These are phyloP conservation scores for Rhamnusium bicolor DNA, from an alignment of 2,888 invertebrate genomes.

Conservation along the genomic window DNA sequence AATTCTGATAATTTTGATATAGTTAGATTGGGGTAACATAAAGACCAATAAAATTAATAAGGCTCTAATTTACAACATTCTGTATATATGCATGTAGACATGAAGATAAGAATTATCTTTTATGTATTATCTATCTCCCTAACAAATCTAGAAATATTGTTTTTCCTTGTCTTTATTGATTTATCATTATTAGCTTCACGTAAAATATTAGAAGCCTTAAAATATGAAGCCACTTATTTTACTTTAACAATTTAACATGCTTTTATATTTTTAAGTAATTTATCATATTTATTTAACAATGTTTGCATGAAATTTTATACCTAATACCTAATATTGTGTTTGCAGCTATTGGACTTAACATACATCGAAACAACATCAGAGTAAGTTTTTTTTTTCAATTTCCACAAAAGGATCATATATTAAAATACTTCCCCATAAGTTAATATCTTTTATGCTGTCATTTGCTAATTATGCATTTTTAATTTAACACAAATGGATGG, in stretches of 20 bases:
- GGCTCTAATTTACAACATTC: background rate
- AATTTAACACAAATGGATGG: background rate
- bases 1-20: background rate
- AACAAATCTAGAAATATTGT: background rate
- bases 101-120: background rate
- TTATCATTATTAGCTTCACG: background rate
- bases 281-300: background rate
- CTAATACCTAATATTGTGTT: background rate
- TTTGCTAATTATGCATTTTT: too few relatives aligned
- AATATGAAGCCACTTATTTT: background rate
- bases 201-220: background rate
- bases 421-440: background rate
- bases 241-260: background rate
- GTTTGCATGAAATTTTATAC: background rate
- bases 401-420: background rate
- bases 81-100: background rate
- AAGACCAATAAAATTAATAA: too few relatives aligned
- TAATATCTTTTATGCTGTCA: background rate
- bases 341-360: background rate
- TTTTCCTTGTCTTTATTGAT: background rate
- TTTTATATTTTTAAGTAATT: background rate
- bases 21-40: background rate
- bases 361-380: background rate
- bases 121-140: background rate
- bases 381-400: background rate